Conservation (phyloP, 2,888 invertebrate species). For the Drosophila trichaetosa region DNA sequence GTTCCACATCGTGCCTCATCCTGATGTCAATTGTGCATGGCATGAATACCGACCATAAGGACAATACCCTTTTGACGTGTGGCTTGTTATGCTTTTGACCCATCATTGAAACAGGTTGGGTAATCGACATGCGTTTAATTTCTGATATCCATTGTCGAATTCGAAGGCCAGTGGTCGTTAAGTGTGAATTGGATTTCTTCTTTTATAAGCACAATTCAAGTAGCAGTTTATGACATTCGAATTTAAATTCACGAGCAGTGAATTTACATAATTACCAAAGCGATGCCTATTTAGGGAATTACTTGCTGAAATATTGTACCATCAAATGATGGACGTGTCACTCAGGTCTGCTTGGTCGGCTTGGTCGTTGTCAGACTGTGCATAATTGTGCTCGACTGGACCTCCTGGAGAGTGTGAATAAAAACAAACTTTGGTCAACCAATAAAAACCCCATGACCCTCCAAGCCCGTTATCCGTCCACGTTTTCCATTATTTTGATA, state of each 20-base stretch:
- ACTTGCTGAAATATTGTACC: conserved; percentile 44
- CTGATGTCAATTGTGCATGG: neutral
- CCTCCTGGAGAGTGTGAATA: conserved; percentile 39
- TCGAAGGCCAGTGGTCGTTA: conserved; percentile 42
- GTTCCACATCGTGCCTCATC: neutral
- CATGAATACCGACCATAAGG: neutral
- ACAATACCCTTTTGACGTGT: conserved; percentile 24
- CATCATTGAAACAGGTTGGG: conserved; percentile 56
- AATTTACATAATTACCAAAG: conserved; percentile 47
- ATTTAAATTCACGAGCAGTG: conserved; percentile 54
- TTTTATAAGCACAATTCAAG: conserved; percentile 21
- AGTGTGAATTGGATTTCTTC: conserved; percentile 22
- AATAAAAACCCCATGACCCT: conserved; percentile 17
- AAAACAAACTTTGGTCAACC: conserved; percentile 43
- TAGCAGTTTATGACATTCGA: conserved; percentile 53
- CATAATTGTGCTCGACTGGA: conserved; percentile 57
- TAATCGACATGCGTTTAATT: conserved; percentile 60
- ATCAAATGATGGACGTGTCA: conserved; percentile 60
- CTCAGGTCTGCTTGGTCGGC: conserved; percentile 15
- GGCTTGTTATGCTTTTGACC: conserved; percentile 30
- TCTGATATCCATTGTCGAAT: conserved; percentile 8
- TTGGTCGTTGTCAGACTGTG: conserved; percentile 38
- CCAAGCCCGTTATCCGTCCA: conserved; percentile 4
- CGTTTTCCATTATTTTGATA: conserved; percentile 70
- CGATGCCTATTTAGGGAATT: conserved; percentile 53